Evolutionary conservation across 2,888 invertebrate species (phyloP), one percentile per base, ranked within the genome.

Genomic region (Proisotoma minuta): DNA sequence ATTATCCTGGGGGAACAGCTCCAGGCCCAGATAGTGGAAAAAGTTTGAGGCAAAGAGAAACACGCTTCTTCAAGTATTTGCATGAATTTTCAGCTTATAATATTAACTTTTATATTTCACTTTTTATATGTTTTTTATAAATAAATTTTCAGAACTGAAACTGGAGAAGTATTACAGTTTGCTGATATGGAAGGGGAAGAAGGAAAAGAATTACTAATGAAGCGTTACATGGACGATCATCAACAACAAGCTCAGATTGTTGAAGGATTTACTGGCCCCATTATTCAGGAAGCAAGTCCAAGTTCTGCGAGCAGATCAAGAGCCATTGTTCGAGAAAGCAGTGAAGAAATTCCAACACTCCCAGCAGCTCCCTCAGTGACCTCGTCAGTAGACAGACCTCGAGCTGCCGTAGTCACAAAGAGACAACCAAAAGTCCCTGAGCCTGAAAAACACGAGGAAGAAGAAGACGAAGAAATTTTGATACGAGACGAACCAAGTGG

Each of bases 171-270:
- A 10, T 59, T 72, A 4, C 71, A 72, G 54, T 64, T 73, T 43
- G 72, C 68, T 57, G 81, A 85, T 50, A n/a, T 28, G 18, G 77
- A 80, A 60, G 84, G 86, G 15, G 86, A 87, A 70, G 87, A 86
- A 73, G 91, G 91, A 0, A 92, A 92, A 79, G 88, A 91, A 75
- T 85, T 91, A 68, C 79, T 92, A 2, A 86, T 91, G 84, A 84
- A 87, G 72, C 80, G 91, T 58, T 91, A 90, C 76, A 91, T 91
- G 68, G 87, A 90, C 75, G 91, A 91, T 77, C 90, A 81, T 57
- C 67, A 69, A 27, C 70, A 67, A 40, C 59, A 66, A 22, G 34
- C 8, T 10, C 34, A 34, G 15, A 10, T 34, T 10, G 34, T 15
- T 15, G 34, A 34, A 34, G 34, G 34, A 34, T 34, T 34, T 34